Base-by-base conservation (phyloP, 1,140 invertebrate species). In the Penaeus japonicus region DNA sequence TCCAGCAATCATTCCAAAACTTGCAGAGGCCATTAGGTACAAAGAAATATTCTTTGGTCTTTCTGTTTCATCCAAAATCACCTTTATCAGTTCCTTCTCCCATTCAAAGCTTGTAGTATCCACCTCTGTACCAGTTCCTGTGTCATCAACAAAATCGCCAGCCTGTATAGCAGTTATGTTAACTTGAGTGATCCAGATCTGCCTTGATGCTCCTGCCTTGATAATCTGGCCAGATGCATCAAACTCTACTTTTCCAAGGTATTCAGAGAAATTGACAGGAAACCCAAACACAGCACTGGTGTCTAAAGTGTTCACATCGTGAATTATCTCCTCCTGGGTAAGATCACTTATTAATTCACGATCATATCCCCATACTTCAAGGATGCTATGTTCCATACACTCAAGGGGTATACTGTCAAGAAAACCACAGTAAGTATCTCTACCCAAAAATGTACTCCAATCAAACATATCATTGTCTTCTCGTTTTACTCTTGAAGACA, bases 91-190 rank as follows among this genome's bases (percentile, higher is more conserved):
- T 62, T 84, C 75, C 59, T 82, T 89, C 73, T 91, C 86, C 85
- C 90, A 91, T 17, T 89, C 22, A 57, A 89, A 89, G 27, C 87
- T 89, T 30, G 32, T 79, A 47, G 84, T 86, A 80, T 92, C 92
- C 93, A 95, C 95, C 95, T 95, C 96, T 91, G 96, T 95, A 91
- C 95, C 95, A 57, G 96, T 96, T 87, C 96, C 96, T 22, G 95
- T 94, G 77, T 94, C 93, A 91, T 96, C 96, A 84, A 95, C 95
- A 84, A 93, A 93, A 91, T 95, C 94, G 91, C 95, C 93, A 92
- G 94, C 94, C 90, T 95, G 93, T 1, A 96, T 93, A 59, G 93
- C 92, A 7, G 94, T 93, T 92, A 95, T 95, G 92, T 96, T 96
- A 0, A 96, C 93, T 89, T 94, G 92, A 30, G 95, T 93, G 89